Conservation (phyloP, 2,113 vertebrate genomes). For the Oxyruncus cristatus region DNA sequence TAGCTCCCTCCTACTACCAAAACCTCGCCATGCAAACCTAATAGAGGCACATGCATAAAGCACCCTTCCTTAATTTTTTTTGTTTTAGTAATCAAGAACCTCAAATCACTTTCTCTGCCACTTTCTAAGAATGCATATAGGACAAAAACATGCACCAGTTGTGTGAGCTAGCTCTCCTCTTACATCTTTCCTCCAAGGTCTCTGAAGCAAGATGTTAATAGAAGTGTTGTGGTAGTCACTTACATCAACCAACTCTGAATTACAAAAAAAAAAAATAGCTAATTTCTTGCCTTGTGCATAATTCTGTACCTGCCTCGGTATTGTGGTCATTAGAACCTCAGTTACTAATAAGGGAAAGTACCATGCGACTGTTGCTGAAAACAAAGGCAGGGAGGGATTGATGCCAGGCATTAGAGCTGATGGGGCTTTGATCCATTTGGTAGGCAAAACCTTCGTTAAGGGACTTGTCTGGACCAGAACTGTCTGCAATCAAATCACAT, state of each 20-base stretch:
- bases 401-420: not conserved
- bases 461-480: not conserved
- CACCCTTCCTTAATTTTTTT: not conserved
- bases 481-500: not conserved
- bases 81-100: not conserved
- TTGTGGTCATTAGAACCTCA: not conserved
- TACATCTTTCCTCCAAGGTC: not conserved
- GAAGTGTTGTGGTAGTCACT: not conserved
- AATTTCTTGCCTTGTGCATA: not conserved
- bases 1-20: not conserved
- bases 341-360: not conserved
- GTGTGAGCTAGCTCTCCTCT: not conserved
- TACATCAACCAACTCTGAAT: not conserved
- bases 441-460: not conserved
- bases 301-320: not conserved
- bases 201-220: not conserved
- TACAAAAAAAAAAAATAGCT: not conserved
- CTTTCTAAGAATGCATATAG: not conserved
- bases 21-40: not conserved
- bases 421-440: not conserved
- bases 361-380: not conserved
- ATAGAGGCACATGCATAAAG: not conserved
- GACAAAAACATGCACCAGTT: not conserved
- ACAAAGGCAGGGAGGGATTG: not conserved
- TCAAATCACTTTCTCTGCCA: not conserved